A percentile compares a stretch with the other conserved stretches of the same genome.
These are phyloP conservation scores for Vombatus ursinus DNA, from an alignment of 2,113 vertebrate genomes.

Conservation along the genomic window DNA sequence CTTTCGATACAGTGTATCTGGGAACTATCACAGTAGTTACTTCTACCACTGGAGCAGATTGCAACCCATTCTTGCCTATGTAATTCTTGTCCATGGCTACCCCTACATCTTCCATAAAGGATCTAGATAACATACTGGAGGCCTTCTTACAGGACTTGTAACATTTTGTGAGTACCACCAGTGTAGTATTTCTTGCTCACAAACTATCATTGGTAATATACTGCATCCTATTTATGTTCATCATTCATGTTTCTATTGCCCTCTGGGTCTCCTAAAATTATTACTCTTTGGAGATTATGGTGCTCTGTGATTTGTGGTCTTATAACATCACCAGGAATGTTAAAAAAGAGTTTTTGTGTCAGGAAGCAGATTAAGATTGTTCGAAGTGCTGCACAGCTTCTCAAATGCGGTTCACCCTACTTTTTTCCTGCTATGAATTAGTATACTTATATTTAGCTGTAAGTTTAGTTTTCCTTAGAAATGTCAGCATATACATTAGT, in stretches of 20 bases:
- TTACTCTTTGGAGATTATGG: not conserved
- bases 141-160: not conserved
- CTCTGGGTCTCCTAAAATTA: not conserved
- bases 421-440: not conserved
- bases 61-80: not conserved
- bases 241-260: not conserved
- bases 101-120: not conserved
- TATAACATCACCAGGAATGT: not conserved
- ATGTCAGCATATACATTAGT: not conserved
- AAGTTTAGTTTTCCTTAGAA: not conserved
- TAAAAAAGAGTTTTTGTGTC: not conserved
- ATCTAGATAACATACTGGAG: not conserved
- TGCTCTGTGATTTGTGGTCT: not conserved
- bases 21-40: not conserved
- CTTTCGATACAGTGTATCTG: not conserved
- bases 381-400: not conserved
- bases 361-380: not conserved
- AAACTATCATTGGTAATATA: not conserved
- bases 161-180: not conserved
- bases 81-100: not conserved
- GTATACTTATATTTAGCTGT: not conserved
- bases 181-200: too few species aligned
- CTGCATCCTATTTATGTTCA: not conserved
- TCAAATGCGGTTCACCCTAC: not conserved
- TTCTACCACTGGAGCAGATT: not conserved